These are phyloP conservation scores for Salmo trutta DNA, from an alignment of 2,797 vertebrate genomes.

Conservation along the genomic window DNA sequence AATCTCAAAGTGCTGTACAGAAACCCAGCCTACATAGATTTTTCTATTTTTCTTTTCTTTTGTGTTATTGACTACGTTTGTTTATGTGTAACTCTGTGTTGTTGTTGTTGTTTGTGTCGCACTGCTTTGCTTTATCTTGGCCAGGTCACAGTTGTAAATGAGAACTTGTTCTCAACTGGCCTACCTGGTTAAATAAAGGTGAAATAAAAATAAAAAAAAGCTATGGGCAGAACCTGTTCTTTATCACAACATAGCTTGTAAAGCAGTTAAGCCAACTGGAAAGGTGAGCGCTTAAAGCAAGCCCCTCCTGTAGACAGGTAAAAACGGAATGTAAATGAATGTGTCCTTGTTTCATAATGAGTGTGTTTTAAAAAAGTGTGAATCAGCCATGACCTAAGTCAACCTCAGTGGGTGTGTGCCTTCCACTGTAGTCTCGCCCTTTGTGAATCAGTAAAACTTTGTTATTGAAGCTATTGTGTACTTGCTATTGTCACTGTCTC, in stretches of 20 bases:
- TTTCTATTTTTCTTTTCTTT: no score
- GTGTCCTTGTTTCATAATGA: neutral
- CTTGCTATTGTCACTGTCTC: constrained; percentile 17
- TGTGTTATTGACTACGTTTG: no score
- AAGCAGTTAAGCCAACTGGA: neutral
- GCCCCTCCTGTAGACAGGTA: neutral
- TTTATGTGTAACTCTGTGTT: no score
- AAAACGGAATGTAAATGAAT: neutral
- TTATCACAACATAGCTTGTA: neutral
- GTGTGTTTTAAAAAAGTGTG: neutral
- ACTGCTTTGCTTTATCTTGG: no score
- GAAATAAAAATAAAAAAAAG: no score
- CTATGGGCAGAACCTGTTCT: no score
- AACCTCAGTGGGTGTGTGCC: neutral
- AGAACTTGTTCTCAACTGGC: no score
- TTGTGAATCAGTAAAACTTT: neutral
- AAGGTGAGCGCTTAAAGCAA: neutral
- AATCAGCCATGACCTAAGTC: neutral
- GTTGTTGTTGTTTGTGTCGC: no score
- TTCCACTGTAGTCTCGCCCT: neutral
- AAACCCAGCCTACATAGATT: no score
- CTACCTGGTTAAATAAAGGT: no score
- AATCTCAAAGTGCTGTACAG: no score
- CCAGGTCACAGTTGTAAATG: no score
- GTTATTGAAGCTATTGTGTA: constrained; percentile 17